Evolutionary conservation across 2,888 invertebrate species (phyloP), one percentile per base, ranked within the genome.

Genomic region (Agrotis puta): DNA sequence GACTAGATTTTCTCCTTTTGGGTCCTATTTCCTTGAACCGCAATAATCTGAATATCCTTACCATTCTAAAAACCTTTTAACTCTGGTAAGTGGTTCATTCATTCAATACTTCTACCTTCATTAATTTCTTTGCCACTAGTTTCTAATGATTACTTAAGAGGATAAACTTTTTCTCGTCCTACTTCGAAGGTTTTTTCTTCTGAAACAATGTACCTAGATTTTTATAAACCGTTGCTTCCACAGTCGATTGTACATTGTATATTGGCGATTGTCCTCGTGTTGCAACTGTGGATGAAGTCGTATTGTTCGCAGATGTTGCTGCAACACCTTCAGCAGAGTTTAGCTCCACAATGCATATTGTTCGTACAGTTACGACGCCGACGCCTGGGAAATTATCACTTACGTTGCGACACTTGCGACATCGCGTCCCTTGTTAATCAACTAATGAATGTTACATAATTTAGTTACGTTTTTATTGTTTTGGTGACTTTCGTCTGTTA

Each of bases 311-410:
- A 47, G 47, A 24, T 6, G 68, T 82, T 84, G 71, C 65, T 59
- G 77, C 69, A 84, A 74, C 74, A 53, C 54, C 63, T 62, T 18
- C 62, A 43, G 70, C 20, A 71, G 57, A 64, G 50, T 58, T 67
- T 59, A 61, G 47, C 20, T 59, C 61, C 58, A 88, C 87, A 88
- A 88, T 88, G 84, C 87, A 81, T 85, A 87, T 87, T 88, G 87
- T 88, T 75, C 70, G 77, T 75, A 68, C 76, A 69, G 74, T 81
- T 82, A 82, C 74, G 78, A 77, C 81, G 79, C 81, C 85, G 79
- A 77, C 82, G 79, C 81, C 85, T 88, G 88, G 83, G 86, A 86
- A 86, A 87, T 76, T 73, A 77, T 70, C 66, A 67, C 24, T 70
- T 45, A 50, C 27, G 45, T 77, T 80, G 14, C 33, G 56, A 20